These are phyloP conservation scores for Tyria jacobaeae DNA, from an alignment of 2,888 invertebrate species.

Conservation along the genomic window DNA sequence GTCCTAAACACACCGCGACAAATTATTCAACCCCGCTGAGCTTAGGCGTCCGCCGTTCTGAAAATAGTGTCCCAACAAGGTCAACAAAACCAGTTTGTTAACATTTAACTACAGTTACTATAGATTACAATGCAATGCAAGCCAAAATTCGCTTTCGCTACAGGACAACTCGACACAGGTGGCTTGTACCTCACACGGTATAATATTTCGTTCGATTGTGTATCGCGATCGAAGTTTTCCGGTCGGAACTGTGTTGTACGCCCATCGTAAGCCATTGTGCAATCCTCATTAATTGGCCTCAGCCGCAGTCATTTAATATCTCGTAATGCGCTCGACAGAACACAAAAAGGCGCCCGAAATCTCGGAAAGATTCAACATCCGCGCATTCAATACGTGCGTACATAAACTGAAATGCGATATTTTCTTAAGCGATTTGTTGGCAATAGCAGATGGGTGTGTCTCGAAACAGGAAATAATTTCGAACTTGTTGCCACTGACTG, in stretches of 20 bases:
- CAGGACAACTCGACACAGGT: constrained; percentile 64
- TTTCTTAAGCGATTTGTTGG: constrained; percentile 80
- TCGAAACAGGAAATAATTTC: constrained; percentile 77
- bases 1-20: constrained; percentile 52
- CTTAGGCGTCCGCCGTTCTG: constrained; percentile 39
- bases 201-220: constrained; percentile 75
- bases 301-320: constrained; percentile 82
- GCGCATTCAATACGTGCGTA: constrained; percentile 63
- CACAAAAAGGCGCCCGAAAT: constrained; percentile 70
- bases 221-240: constrained; percentile 77
- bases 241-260: constrained; percentile 82
- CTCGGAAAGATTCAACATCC: constrained; percentile 75
- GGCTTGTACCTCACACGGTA: constrained; percentile 67
- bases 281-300: constrained; percentile 80
- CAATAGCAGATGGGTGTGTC: constrained; percentile 79
- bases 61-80: constrained; percentile 45
- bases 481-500: constrained; percentile 77
- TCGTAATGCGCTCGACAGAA: constrained; percentile 69
- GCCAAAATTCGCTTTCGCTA: constrained; percentile 53
- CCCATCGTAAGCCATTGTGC: constrained; percentile 72
- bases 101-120: constrained; percentile 31
- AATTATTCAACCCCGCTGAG: constrained; percentile 59
- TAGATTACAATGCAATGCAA: constrained; percentile 48
- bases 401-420: constrained; percentile 79
- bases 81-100: constrained; percentile 42